Evolutionary conservation across 2,888 invertebrate genomes (phyloP), one percentile per base, ranked within the genome.

Genomic region (Teleiodes luculella): DNA sequence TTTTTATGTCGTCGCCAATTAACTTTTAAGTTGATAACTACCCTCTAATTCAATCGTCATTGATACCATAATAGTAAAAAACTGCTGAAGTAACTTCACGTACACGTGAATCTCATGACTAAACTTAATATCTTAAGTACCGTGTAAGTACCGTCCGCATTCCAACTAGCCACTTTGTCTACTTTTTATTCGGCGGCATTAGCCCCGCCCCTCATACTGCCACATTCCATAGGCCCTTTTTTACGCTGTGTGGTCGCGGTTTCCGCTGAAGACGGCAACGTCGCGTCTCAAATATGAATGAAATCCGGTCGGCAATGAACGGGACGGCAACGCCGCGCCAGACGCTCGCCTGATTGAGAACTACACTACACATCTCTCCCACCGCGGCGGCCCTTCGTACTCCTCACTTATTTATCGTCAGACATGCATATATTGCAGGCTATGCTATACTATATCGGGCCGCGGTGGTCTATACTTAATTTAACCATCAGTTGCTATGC

Each of bases 191-290:
- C 80, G 78, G 78, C 80, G 78, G 78, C 80, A 74, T 82, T 83
- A 84, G 83, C 78, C 78, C 83, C 84, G 84, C 82, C 86, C 84
- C 80, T 79, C 85, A 82, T 86, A 85, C 84, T 76, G 85, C 84
- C 87, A 86, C 88, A 88, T 88, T 89, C 88, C 88, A 74, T 63
- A 83, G 79, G 80, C 87, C 80, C 81, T 85, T 88, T 88, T 87
- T 89, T 89, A 88, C 86, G 83, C 73, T 86, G 86, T 86, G 87
- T 86, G 86, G 86, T 86, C 88, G 88, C 85, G 85, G 87, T 89
- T 89, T 89, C 89, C 89, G 89, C 83, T 81, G 86, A 78, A 78
- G 80, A 80, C 86, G 87, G 89, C 88, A 88, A 89, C 88, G 86
- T 76, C 86, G 87, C 86, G 76, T 80, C 78, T 87, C 81, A 88